Conservation (phyloP, 2,888 invertebrate genomes). For the Carcina quercana region DNA sequence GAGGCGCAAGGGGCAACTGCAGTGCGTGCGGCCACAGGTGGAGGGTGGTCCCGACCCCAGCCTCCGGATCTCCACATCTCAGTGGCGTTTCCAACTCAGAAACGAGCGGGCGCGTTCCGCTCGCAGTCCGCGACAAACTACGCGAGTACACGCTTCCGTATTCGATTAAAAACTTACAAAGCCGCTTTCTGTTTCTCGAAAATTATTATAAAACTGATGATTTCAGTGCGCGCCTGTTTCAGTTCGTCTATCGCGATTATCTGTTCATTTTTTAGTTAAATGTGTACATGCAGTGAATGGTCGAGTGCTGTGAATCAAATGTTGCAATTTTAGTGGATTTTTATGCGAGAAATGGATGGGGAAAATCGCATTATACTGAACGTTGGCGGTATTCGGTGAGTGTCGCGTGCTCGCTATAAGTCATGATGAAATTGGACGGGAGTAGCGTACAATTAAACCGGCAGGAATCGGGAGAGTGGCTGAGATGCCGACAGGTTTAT, state of each 20-base stretch:
- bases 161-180: conserved; percentile 7
- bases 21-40: conserved; percentile 69
- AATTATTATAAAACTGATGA: too few species aligned
- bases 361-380: conserved; percentile 96
- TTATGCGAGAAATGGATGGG: conserved; percentile 80
- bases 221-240: neutral
- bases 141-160: too few species aligned
- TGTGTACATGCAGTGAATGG: neutral
- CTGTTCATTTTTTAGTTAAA: neutral
- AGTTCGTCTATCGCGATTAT: neutral
- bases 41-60: conserved; percentile 35
- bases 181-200: conserved; percentile 5
- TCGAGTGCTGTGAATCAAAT: conserved; percentile 34
- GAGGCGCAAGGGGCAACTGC: too few species aligned
- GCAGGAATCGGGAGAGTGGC: too few species aligned
- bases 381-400: conserved; percentile 91
- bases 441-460: conserved; percentile 3
- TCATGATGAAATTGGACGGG: conserved; percentile 3
- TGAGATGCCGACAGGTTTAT: neutral
- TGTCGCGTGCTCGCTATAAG: neutral
- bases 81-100: conserved; percentile 29
- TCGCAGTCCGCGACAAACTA: conserved; percentile 25
- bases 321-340: conserved; percentile 24
- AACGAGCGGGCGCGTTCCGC: conserved; percentile 31
- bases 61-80: conserved; percentile 12